Base-by-base conservation (phyloP, 2,113 vertebrate genomes). In the Pavo muticus region DNA sequence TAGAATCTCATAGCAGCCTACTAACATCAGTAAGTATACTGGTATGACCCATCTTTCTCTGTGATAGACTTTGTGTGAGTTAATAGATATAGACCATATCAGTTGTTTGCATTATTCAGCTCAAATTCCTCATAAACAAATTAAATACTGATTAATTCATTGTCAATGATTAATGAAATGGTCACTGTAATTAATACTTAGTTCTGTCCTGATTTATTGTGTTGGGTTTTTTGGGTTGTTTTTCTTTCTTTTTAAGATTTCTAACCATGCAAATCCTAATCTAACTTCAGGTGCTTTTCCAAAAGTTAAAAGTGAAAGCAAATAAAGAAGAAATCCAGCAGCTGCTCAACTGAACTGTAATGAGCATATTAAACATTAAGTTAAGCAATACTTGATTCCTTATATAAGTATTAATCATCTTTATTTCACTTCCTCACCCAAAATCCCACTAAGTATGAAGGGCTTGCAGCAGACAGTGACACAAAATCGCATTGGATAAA, bases 291-390 rank as follows among this genome's bases (percentile, higher is more conserved):
- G 11, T 87, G 39, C 21, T 6, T 54, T 79, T 69, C 3, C 52
- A 16, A 57, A 75, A 64, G 17, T 57, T 88, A 75, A 90, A 94
- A 94, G 63, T 20, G 23, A 30, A 87, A 73, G 79, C 29, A 60
- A 83, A 80, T 91, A 59, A 39, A 77, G 79, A 44, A 40, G 44
- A 92, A 95, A 79, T 48, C 40, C 59, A 80, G 78, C 84, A 91
- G 74, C 84, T 95, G 75, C 42, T 94, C 68, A 45, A 47, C 50
- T 65, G 52, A 93, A 73, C 40, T 76, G 21, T 88, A 88, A 90
- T 59, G 50, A 88, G 23, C 14, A 47, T 68, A 96, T 91, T 94
- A 94, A 96, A 96, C 90, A 91, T 93, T 94, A 92, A 94, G 67
- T 63, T 72, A 88, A 89, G 89, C 87, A 92, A 85, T 93, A 76